phyloP scores from a whole-genome alignment of 2,113 vertebrate genomes.

The Euleptes europaea region DNA sequence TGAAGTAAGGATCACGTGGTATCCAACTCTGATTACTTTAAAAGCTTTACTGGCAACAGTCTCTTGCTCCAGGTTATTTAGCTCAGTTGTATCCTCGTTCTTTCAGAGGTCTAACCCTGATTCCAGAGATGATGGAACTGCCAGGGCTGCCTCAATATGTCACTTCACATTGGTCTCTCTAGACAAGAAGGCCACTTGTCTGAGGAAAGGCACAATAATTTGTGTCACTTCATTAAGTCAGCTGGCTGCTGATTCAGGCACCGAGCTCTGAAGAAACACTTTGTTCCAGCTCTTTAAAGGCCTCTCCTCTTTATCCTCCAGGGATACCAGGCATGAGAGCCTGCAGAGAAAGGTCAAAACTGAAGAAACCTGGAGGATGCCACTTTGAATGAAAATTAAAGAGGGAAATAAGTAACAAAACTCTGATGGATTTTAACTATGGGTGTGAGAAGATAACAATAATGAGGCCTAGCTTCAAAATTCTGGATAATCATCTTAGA shows the following conservation, averaged over 20 bases:
- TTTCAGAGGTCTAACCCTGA: slow-evolving; percentile 39
- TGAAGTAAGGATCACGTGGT: background rate
- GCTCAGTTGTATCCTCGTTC: slow-evolving; percentile 2
- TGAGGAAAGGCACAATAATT: slow-evolving; percentile 58
- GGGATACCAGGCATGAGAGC: slow-evolving; percentile 24
- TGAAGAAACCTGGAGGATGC: slow-evolving; percentile 55
- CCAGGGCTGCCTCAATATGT: slow-evolving; percentile 52
- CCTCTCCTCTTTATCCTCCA: slow-evolving; percentile 24
- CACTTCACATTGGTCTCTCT: slow-evolving; percentile 53
- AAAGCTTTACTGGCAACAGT: slow-evolving; percentile 3
- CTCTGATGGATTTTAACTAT: slow-evolving; percentile 1
- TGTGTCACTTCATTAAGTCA: slow-evolving; percentile 67
- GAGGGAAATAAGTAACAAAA: slow-evolving; percentile 4
- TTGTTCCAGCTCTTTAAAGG: slow-evolving; percentile 42
- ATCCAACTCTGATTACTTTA: background rate
- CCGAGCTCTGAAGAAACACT: slow-evolving; percentile 30
- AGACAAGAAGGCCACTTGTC: slow-evolving; percentile 52
- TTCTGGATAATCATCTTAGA: background rate
- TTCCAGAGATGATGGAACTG: slow-evolving; percentile 47
- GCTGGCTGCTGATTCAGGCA: slow-evolving; percentile 64
- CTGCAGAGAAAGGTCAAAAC: slow-evolving; percentile 43
- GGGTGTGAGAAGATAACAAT: background rate
- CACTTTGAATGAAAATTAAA: slow-evolving; percentile 37
- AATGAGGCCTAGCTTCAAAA: background rate
- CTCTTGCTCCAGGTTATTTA: background rate